Base-by-base conservation (phyloP, 2,797 vertebrate species). In the Picus viridis region DNA sequence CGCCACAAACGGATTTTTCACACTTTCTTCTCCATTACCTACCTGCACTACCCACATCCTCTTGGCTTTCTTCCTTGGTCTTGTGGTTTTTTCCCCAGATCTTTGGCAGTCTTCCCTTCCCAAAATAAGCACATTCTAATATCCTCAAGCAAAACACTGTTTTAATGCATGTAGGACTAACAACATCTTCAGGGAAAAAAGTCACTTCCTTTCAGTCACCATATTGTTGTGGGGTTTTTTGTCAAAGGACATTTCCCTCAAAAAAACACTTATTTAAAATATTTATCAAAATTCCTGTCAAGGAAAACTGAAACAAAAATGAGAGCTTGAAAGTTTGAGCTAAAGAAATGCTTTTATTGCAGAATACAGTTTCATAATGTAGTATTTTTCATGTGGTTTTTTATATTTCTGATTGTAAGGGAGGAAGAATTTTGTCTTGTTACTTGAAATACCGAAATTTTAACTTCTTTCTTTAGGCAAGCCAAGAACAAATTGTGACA, bases 41-140 rank as follows among this genome's bases (percentile, higher is more conserved):
- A 94, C 95, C 96, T 91, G 93, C 61, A 49, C 73, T 92, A 89
- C 89, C 74, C 79, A 94, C 58, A 90, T 64, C 54, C 64, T 89
- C 88, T 61, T 58, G 73, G 83, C 84, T 83, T 88, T 76, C 88
- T 73, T 83, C 68, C 76, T 64, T 53, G 85, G 82, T 36, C 70
- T 72, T 57, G 47, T 22, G 10, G 10, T 1, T 59, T 86, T 92
- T 34, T 79, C 64, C 11, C 26, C 54, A 89, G 32, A 54, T 80
- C 75, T 92, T 64, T 93, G 88, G 77, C 88, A 94, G 77, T 2
- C 3, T 56, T 89, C 77, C 65, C 74, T 79, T 91, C 71, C 61
- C 51, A 88, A 61, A 86, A 74, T 24, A 94, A 45, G 72, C 64
- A 78, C 68, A 54, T 84, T 91, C 53, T 88, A 86, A 81, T 76